Evolutionary conservation across 1,140 invertebrate genomes (phyloP).

Genomic region (Drosophila nikananu): DNA sequence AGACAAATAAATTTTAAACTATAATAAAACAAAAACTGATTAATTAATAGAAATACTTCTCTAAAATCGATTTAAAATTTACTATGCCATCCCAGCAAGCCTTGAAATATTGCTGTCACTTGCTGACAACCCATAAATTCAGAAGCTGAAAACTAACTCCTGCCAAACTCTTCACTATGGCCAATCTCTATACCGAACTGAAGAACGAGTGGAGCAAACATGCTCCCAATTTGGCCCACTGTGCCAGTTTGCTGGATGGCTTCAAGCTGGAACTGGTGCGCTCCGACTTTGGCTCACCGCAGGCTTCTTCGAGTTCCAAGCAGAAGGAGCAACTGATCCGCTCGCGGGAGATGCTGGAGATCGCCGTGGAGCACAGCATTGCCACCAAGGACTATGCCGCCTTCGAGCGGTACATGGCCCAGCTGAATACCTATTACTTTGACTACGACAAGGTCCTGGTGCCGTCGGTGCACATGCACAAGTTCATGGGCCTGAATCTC

Average conservation of each 20-base stretch:
- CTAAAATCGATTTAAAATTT: background rate
- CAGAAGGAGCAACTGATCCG: slow-evolving; percentile 43
- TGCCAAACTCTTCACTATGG: slow-evolving; percentile 21
- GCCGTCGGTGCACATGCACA: slow-evolving; percentile 95
- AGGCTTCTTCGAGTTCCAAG: background rate
- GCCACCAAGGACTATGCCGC: slow-evolving; percentile 96
- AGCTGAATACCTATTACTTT: slow-evolving; percentile 98
- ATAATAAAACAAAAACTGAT: background rate
- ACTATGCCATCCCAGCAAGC: background rate
- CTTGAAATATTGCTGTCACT: background rate
- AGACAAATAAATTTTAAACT: slow-evolving; percentile 18
- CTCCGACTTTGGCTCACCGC: slow-evolving; percentile 23
- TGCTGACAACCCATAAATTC: slow-evolving; percentile 1
- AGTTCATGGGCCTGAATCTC: slow-evolving; percentile 97
- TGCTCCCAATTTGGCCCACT: slow-evolving; percentile 47
- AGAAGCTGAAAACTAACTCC: background rate
- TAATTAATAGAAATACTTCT: background rate
- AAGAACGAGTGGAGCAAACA: slow-evolving; percentile 63
- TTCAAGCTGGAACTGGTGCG: slow-evolving; percentile 60
- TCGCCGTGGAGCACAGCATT: slow-evolving; percentile 98
- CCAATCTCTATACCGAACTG: slow-evolving; percentile 49
- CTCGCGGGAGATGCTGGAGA: slow-evolving; percentile 95
- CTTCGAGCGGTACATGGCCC: slow-evolving; percentile 98
- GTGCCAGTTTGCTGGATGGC: slow-evolving; percentile 42
- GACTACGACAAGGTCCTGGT: slow-evolving; percentile 97